Evolutionary conservation across 2,797 vertebrate genomes (phyloP).

Genomic region (Sphaeramia orbicularis): DNA sequence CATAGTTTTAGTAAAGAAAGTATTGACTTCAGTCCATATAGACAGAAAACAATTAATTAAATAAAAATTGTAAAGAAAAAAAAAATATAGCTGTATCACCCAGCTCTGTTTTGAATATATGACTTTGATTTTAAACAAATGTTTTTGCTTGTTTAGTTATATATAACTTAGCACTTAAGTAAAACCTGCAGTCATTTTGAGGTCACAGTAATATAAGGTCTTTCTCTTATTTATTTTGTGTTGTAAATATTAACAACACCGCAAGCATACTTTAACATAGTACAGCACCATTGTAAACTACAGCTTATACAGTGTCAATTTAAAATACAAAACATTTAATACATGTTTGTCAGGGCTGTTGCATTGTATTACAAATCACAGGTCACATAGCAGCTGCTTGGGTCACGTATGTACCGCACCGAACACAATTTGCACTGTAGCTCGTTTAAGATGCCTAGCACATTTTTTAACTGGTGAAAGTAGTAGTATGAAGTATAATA

Average conservation of each 20-base stretch:
- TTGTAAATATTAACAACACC: slow-evolving; percentile 28
- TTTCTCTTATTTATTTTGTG: slow-evolving; percentile 15
- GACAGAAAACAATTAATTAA: too few relatives aligned
- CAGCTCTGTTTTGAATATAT: too few relatives aligned
- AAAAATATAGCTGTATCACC: too few relatives aligned
- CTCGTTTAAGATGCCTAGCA: not conserved
- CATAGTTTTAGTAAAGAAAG: too few relatives aligned
- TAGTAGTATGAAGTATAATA: slow-evolving; percentile 3
- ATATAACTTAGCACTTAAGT: too few relatives aligned
- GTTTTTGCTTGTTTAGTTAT: too few relatives aligned
- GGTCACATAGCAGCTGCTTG: not conserved
- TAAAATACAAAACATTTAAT: slow-evolving; percentile 11
- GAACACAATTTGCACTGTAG: not conserved
- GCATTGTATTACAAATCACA: slow-evolving; percentile 19
- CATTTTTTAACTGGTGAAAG: not conserved
- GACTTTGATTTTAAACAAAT: too few relatives aligned
- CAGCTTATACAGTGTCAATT: slow-evolving; percentile 17
- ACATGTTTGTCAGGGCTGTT: slow-evolving; percentile 27
- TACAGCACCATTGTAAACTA: not conserved
- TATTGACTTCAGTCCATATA: too few relatives aligned
- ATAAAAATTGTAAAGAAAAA: too few relatives aligned
- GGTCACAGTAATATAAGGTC: not conserved
- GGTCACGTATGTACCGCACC: not conserved
- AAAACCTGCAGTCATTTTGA: slow-evolving; percentile 13
- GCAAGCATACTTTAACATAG: slow-evolving; percentile 14